These are phyloP conservation scores for Xylota sylvarum DNA, from an alignment of 2,888 invertebrate species.

Conservation along the genomic window DNA sequence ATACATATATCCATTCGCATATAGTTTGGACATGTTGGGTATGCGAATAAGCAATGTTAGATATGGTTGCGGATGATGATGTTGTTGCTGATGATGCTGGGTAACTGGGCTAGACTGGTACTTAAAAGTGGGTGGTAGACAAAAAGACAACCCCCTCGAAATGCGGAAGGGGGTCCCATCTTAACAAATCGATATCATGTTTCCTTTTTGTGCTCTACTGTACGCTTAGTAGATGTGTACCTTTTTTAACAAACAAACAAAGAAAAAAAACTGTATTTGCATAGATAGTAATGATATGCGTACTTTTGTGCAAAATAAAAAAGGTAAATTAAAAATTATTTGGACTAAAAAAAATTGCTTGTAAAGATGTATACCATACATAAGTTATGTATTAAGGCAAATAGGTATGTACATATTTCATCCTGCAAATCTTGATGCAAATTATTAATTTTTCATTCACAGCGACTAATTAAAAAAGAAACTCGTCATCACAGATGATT, in stretches of 20 bases:
- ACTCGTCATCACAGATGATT: neutral
- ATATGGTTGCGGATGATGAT: slow-evolving; percentile 80
- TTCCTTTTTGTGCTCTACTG: slow-evolving; percentile 76
- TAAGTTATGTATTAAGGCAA: no score
- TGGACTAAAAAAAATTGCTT: no score
- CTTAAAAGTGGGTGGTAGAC: slow-evolving; percentile 71
- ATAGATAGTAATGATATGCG: neutral
- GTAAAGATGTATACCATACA: no score
- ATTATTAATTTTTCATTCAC: neutral
- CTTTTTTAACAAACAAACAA: slow-evolving; percentile 19
- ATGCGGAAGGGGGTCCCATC: slow-evolving; percentile 61
- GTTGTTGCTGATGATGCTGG: slow-evolving; percentile 77
- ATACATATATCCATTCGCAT: slow-evolving; percentile 44
- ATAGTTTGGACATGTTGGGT: slow-evolving; percentile 65
- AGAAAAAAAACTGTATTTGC: slow-evolving; percentile 18
- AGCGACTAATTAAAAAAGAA: neutral
- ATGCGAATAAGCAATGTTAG: slow-evolving; percentile 67
- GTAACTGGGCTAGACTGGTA: slow-evolving; percentile 68
- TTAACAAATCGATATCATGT: slow-evolving; percentile 78
- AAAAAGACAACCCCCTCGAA: slow-evolving; percentile 64
- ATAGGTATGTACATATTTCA: no score
- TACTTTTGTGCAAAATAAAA: neutral
- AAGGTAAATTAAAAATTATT: no score
- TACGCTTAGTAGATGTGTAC: slow-evolving; percentile 53
- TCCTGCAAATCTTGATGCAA: neutral